These are phyloP conservation scores for Acanthiza pusilla DNA, from an alignment of 2,797 vertebrate species.

Conservation along the genomic window DNA sequence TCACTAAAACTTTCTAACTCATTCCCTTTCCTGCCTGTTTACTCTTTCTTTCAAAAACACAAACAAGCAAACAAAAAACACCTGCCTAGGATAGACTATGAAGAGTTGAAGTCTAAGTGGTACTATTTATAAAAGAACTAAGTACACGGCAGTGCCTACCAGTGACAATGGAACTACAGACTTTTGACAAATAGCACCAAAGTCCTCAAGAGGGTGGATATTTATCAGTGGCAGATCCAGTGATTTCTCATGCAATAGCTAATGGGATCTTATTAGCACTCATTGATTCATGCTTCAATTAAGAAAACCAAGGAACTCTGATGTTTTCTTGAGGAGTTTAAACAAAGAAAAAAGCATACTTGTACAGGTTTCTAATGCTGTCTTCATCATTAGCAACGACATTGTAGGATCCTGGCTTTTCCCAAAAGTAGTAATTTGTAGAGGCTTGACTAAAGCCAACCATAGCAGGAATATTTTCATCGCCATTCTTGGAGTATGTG, in stretches of 20 bases:
- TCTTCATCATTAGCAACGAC: constrained; percentile 78
- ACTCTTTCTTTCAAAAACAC: neutral
- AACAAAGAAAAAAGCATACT: constrained; percentile 74
- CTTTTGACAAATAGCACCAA: neutral
- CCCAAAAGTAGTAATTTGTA: constrained; percentile 69
- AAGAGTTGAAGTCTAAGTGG: neutral
- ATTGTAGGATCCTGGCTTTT: constrained; percentile 78
- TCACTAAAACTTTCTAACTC: neutral
- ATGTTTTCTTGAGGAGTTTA: neutral
- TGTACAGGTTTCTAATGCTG: constrained; percentile 78
- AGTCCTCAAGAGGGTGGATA: neutral
- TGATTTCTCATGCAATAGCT: neutral
- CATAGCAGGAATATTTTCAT: constrained; percentile 64
- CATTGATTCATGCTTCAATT: neutral
- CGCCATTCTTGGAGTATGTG: constrained; percentile 65
- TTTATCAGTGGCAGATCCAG: neutral
- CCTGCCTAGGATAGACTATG: neutral
- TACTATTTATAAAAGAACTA: neutral
- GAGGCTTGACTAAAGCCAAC: constrained; percentile 86
- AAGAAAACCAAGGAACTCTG: neutral
- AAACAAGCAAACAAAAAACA: neutral
- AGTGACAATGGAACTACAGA: neutral
- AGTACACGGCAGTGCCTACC: neutral
- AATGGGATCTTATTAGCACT: neutral
- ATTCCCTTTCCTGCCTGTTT: neutral